Base-by-base conservation (phyloP, 1,140 invertebrate genomes). In the Bombus superbus region DNA sequence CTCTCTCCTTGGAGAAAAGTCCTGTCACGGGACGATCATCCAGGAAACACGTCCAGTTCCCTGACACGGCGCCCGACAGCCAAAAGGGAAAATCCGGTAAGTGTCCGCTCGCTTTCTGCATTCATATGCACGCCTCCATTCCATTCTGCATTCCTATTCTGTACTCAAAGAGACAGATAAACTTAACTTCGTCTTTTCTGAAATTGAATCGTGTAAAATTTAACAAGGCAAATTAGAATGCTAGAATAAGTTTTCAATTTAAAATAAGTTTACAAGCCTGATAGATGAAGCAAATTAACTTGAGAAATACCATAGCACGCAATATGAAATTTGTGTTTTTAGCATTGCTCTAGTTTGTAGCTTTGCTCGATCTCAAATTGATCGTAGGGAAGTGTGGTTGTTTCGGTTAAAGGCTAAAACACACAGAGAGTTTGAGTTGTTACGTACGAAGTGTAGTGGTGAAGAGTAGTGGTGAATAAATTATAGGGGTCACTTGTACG, bases 11-110 rank as follows among this genome's bases (percentile, higher is more conserved):
- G 28, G 92, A 94, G 72, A 92, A 86, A 81, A 94, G 89, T 90
- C 89, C 92, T 2, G 84, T 79, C 3, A 86, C 76, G 0, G 76
- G 64, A n/a, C 89, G 91, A 64, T 59, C 86, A 38, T 69, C 89
- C 0, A 92, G 92, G 57, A 95, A 95, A 72, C 94, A 95, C 81
- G 95, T 95, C 2, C 93, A 95, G 47, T 95, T 95, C 86, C 94
- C 94, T 11, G 94, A 95, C 76, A 90, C 86, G 25, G 69, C 85
- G 9, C 71, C 80, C 6, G 62, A 74, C 6, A 71, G 15, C 15
- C 84, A 80, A 28, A 81, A 44, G 59, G 76, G 86, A 22, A 92
- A 87, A 53, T 66, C 82, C 59, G 90, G 92, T 92, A 42, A 86
- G 69, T 79, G 2, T 6, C 22, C 9, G 28, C 28, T 22, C 18